Evolutionary conservation across 2,888 invertebrate genomes (phyloP), one percentile per base, ranked within the genome.

Genomic region (Tinea pellionella): DNA sequence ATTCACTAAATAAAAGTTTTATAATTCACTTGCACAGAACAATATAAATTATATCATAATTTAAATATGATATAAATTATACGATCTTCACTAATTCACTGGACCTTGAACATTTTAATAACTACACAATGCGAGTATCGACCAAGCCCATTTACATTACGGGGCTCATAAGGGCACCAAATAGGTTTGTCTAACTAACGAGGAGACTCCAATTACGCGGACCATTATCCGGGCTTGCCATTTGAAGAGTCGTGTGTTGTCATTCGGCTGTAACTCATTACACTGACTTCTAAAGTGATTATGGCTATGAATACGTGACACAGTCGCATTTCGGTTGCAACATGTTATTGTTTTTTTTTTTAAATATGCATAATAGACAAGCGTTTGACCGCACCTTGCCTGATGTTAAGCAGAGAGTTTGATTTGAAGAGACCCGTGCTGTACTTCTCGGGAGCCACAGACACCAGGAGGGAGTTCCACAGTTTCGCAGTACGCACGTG

Each of bases 201-300:
- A 68, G 63, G 65, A 64, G 65, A 67, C 63, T 69, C 66, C 67
- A 66, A 72, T 73, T 69, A 70, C 68, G 67, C 63, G 67, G 65
- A 63, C 65, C 64, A 71, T 68, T 66, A 67, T 65, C 65, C 62
- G 60, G 65, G 62, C 64, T 63, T 61, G 65, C 68, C 65, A 67
- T 66, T 69, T 65, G 57, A 64, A 24, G 24, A 62, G n/a, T 37
- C 51, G 24, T 61, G 61, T 65, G 67, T 63, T 68, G 67, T 68
- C 69, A 67, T 63, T 7, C 19, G 47, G 9, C 37, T 19, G 19
- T 64, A 59, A 57, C 61, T 65, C 65, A 65, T 65, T 65, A 65
- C 30, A 19, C 24, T n/a, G 24, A 13, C 19, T 29, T 19, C 30
- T 24, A 37, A 9, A n/a, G 30, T n/a, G 57, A 37, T 57, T 30